phyloP scores from a whole-genome alignment of 2,797 vertebrate genomes.

The Gallirallus australis region DNA sequence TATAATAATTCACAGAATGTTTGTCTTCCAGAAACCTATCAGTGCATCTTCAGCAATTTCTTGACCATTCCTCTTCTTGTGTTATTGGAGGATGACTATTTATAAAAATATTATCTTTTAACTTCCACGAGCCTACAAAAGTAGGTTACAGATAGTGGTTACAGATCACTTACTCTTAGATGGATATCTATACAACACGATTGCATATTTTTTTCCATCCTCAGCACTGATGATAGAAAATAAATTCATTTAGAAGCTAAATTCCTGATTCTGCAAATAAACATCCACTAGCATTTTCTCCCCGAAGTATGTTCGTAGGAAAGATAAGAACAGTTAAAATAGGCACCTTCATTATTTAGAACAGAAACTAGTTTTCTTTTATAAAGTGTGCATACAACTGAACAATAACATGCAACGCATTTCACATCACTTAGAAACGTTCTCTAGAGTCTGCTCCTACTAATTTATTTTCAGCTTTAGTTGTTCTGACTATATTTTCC shows the following conservation, averaged over 20 bases:
- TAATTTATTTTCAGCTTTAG: not conserved
- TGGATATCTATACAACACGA: not conserved
- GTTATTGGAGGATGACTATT: not conserved
- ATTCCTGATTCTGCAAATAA: not conserved
- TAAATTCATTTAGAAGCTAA: not conserved
- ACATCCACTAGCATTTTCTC: rapidly evolving
- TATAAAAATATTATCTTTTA: not conserved
- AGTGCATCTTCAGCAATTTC: not conserved
- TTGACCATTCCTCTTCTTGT: not conserved
- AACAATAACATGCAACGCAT: not conserved
- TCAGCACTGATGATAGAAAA: not conserved
- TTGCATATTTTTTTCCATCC: not conserved
- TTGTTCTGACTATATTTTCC: not conserved
- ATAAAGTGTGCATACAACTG: not conserved
- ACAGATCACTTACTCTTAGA: not conserved
- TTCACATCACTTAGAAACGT: not conserved
- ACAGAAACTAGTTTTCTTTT: not conserved
- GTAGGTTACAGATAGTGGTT: too few relatives aligned
- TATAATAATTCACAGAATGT: not conserved
- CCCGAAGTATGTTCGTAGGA: not conserved
- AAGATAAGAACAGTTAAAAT: not conserved
- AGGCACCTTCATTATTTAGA: not conserved
- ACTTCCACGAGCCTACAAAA: not conserved
- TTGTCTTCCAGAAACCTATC: conserved; percentile 1
- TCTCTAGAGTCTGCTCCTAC: not conserved